Base-by-base conservation (phyloP, 53 echinoderm and acorn worm species). In the Pentamera pediparva region DNA sequence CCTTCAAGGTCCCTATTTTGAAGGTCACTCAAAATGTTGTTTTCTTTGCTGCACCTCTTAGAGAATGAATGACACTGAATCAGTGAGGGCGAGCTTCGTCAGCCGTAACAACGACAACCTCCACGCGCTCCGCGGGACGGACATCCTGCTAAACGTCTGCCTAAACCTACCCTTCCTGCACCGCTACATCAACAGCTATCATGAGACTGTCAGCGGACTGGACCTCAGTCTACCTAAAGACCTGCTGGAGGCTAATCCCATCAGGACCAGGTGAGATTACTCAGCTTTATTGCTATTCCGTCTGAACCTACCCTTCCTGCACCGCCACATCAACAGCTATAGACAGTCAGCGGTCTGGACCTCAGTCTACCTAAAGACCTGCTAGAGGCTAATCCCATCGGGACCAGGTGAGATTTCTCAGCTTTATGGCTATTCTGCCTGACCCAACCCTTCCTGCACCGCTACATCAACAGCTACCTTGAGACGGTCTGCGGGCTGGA, bases 351-450 rank as follows among this genome's bases (percentile, higher is more conserved):
- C 25, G 86, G 89, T 11, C 74, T 81, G 20, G 80, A 75, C 15
- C 88, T 89, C 27, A 79, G 63, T 8, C 43, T 89, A 76, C 86
- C 89, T 6, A 79, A 77, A 34, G 90, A 81, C 4, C 65, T 79
- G 13, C 62, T 30, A 13, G 95, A 95, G 41, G 90, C 88, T 3
- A 79, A 78, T 1, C 81, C 90, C 11, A 89, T 89, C 75, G 90
- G 85, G 56, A 87, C 82, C 3, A 95, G 90, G 95, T 95, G 29
- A 57, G 88, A 76, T 4, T 63, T 78, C 10, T 61, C 28, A 24
- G 92, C 87, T 87, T 48, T 83, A n/a, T n/a, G n/a, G n/a, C n/a
- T n/a, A n/a, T n/a, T 95, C 22, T 95, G 95, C 52, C 90, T 95
- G 1, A 95, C 90, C 62, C 79, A 90, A 70, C 90, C 95, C 3